Percentiles rank a stretch among this genome's conserved stretches.
These are phyloP conservation scores for Erebia epiphron DNA, from an alignment of 2,888 invertebrate species.

Conservation along the genomic window DNA sequence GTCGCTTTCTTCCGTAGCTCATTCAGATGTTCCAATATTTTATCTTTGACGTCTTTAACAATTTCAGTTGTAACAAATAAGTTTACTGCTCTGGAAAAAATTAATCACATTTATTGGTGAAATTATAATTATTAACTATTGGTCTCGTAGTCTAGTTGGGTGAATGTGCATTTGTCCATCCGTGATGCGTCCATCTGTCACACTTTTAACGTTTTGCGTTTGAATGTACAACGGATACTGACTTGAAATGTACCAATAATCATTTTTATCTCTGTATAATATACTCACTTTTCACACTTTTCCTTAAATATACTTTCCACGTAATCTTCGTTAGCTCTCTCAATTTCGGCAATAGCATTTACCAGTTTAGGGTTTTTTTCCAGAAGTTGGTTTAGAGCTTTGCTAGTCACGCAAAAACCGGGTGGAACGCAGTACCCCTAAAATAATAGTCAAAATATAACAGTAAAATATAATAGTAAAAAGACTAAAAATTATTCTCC, in stretches of 20 bases:
- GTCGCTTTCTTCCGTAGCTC: conserved; percentile 53
- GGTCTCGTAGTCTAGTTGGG: too few species aligned
- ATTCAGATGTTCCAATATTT: conserved; percentile 58
- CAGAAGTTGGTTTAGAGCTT: conserved; percentile 84
- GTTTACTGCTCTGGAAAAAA: conserved; percentile 65
- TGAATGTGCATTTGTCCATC: too few species aligned
- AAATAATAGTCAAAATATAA: conserved; percentile 38
- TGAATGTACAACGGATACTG: too few species aligned
- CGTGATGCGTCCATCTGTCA: too few species aligned
- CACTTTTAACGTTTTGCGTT: too few species aligned
- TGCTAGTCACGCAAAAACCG: conserved; percentile 87
- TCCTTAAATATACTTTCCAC: conserved; percentile 73
- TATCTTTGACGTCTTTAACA: conserved; percentile 60
- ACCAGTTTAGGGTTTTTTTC: conserved; percentile 68
- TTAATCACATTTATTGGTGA: neutral
- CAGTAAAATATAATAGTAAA: too few species aligned
- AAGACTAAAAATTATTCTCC: too few species aligned
- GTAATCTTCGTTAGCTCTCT: conserved; percentile 77
- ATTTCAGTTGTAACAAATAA: conserved; percentile 68
- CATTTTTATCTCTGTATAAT: too few species aligned
- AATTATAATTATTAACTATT: too few species aligned
- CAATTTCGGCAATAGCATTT: conserved; percentile 75
- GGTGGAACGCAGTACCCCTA: conserved; percentile 85
- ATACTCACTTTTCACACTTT: conserved; percentile 71
- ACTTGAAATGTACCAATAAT: too few species aligned